Evolutionary conservation across 2,113 vertebrate genomes (phyloP), one percentile per base, ranked within the genome.

Genomic region (Numenius arquata): DNA sequence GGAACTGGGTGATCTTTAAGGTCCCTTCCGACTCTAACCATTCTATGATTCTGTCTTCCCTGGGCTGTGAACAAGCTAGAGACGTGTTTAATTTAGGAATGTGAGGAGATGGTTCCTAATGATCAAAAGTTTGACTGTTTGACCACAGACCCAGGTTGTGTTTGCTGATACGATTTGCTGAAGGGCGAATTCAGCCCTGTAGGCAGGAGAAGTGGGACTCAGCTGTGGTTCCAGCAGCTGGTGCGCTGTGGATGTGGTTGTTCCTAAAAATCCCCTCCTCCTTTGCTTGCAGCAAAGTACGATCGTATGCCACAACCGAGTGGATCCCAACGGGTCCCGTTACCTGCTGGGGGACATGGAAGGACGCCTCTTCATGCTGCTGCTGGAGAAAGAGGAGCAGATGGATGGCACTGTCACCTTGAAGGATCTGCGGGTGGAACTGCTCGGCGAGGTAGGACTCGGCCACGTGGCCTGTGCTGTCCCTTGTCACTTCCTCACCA

Each of bases 271-370:
- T 32, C 11, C 62, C 85, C 9, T 30, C 32, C 12, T 70, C 45
- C 41, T 70, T 40, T 58, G 4, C 29, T 1, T 65, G 80, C 98
- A 99, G 99, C 99, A 99, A 99, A 99, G 99, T 85, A 99, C 99
- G 0, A 99, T 99, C 0, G 99, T 99, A 81, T 99, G 99, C 95
- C 99, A 99, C 95, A 99, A 99, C 95, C 99, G 99, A 0, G 99
- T 99, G 94, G 99, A 99, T 96, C 99, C 99, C 59, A 99, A 99
- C 0, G 99, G 99, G 30, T 99, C 99, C 0, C 98, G 99, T 12
- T 99, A 99, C 88, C 96, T 99, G 92, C 98, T 99, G 96, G 99
- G 99, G 7, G 99, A 99, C 97, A 99, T 99, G 99, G 99, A 99
- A 90, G 99, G 99, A 2, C 98, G 99, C 2, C 99, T 99, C 50